phyloP scores from a whole-genome alignment of 2,113 vertebrate genomes.

The Calonectris borealis region DNA sequence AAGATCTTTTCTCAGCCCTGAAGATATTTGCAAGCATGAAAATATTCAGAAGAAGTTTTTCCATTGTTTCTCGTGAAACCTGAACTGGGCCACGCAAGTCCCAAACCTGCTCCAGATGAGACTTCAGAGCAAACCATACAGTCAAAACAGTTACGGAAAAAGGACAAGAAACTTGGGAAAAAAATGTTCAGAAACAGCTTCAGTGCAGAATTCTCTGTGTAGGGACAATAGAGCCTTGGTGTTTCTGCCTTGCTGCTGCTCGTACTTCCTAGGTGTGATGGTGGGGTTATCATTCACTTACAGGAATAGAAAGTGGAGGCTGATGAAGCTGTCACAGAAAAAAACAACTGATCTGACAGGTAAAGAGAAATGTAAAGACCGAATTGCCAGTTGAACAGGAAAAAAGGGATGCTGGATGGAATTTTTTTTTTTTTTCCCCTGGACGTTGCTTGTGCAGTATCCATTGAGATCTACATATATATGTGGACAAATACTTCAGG shows the following conservation, averaged over 20 bases:
- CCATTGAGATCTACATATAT: neutral
- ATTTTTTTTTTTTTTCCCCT: neutral
- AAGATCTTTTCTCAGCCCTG: neutral
- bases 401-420: neutral
- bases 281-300: neutral
- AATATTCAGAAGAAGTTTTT: neutral
- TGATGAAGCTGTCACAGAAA: neutral
- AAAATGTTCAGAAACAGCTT: neutral
- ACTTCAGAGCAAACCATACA: neutral
- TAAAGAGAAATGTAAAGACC: neutral
- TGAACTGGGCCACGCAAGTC: neutral
- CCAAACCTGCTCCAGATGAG: neutral
- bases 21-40: neutral
- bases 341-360: neutral
- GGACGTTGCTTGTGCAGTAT: neutral
- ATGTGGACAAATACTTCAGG: neutral
- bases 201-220: neutral
- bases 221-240: neutral
- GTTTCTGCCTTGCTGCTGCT: neutral
- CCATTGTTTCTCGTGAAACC: neutral
- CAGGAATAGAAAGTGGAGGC: conserved; percentile 2
- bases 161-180: neutral
- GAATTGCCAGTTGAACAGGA: neutral
- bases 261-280: neutral
- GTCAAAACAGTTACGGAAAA: neutral